phyloP scores from a whole-genome alignment of 2,113 vertebrate species.

The Trochalopteron elliotii region DNA sequence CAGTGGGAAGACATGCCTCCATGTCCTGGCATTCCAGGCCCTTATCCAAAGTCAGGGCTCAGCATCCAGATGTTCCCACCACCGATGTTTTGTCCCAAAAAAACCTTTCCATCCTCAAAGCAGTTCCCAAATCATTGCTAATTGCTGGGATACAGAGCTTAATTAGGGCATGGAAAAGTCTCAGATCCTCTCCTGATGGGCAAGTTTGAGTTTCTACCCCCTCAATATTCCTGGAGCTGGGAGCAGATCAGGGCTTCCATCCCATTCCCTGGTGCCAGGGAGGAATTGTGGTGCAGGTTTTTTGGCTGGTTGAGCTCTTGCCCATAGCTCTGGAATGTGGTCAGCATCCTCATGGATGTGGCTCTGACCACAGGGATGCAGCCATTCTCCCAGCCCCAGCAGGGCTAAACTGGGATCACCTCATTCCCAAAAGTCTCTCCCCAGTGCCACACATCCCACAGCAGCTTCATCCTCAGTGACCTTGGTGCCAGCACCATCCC shows the following conservation, averaged over 20 bases:
- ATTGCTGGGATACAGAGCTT: fast-evolving
- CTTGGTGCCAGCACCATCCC: not conserved
- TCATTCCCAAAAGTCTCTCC: not conserved
- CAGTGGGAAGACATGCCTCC: not conserved
- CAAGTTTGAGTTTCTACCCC: not conserved
- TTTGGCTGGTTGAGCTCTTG: not conserved
- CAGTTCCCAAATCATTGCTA: fast-evolving
- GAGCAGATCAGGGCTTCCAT: not conserved
- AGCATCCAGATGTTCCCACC: not conserved
- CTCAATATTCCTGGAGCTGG: fast-evolving
- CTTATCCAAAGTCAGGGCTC: not conserved
- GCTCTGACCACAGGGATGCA: not conserved
- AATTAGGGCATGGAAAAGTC: not conserved
- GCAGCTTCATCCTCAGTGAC: not conserved
- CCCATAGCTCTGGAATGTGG: not conserved
- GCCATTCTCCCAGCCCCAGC: not conserved
- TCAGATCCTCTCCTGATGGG: not conserved
- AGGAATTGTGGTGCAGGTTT: not conserved
- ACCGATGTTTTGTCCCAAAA: fast-evolving
- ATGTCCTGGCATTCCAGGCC: not conserved
- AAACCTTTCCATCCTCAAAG: not conserved
- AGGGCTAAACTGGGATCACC: not conserved
- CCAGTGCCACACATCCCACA: not conserved
- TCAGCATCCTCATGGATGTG: not conserved
- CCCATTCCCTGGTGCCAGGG: fast-evolving